Percentiles rank a stretch among this genome's conserved stretches.
phyloP scores from a whole-genome alignment of 2,888 invertebrate genomes.

The Nephrotoma appendiculata region DNA sequence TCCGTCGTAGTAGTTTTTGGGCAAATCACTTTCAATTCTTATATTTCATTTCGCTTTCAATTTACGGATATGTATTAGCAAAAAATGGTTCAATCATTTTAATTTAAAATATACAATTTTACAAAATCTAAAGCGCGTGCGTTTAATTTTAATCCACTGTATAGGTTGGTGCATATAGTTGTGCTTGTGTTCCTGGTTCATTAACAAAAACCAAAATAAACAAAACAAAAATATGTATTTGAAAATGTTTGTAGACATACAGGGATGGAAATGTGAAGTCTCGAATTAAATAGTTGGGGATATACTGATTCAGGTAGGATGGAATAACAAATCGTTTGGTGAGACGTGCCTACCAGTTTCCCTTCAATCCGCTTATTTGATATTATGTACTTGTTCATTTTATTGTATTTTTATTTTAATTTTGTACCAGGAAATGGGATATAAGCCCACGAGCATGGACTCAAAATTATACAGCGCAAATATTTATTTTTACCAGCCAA shows the following conservation, averaged over 20 bases:
- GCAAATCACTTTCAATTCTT: background rate
- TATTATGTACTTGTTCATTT: too few relatives aligned
- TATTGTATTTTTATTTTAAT: background rate
- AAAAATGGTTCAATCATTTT: background rate
- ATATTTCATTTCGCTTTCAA: background rate
- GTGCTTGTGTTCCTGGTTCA: background rate
- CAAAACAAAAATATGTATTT: background rate
- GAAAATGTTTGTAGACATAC: background rate
- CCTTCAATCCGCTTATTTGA: background rate
- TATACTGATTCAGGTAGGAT: background rate
- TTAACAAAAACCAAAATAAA: background rate
- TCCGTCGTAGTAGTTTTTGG: background rate
- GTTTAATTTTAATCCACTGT: background rate
- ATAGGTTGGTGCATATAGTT: background rate
- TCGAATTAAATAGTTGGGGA: background rate
- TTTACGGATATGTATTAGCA: background rate
- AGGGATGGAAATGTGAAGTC: background rate
- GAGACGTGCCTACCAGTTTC: background rate
- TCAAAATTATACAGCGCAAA: too few relatives aligned
- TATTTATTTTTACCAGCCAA: too few relatives aligned
- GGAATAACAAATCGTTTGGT: background rate
- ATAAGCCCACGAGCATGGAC: too few relatives aligned
- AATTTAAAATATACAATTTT: background rate
- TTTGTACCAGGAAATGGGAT: background rate
- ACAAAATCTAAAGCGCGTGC: background rate